Evolutionary conservation across 2,113 vertebrate genomes (phyloP).

Genomic region (Cynopterus brachyotis): DNA sequence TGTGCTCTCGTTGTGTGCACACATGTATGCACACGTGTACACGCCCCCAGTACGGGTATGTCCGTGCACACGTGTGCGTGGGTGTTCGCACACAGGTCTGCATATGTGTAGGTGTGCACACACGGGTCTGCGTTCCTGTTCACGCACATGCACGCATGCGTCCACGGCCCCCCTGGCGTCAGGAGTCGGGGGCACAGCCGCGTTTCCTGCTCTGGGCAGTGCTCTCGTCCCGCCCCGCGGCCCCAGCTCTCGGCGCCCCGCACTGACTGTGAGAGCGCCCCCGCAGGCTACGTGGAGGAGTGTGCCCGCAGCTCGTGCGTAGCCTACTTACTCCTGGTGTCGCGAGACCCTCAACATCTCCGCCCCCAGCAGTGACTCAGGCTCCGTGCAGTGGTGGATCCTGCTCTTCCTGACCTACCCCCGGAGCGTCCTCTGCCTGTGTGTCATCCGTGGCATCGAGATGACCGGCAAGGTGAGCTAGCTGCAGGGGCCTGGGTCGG

Average conservation of each 20-base stretch:
- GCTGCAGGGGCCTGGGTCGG: background rate
- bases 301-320: slow-evolving; percentile 90
- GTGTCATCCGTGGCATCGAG: slow-evolving; percentile 92
- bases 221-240: fast-evolving
- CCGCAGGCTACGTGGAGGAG: slow-evolving; percentile 87
- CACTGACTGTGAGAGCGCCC: fast-evolving
- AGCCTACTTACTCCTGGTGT: slow-evolving; percentile 99
- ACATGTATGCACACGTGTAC: too few species aligned
- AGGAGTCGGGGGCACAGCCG: fast-evolving
- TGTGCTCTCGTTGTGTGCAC: background rate
- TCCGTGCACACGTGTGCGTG: background rate
- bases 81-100: too few species aligned
- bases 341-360: slow-evolving; percentile 91
- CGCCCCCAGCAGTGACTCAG: slow-evolving; percentile 85
- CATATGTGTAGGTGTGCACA: fast-evolving
- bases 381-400: slow-evolving; percentile 91
- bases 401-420: slow-evolving; percentile 88
- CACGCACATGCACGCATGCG: fast-evolving
- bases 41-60: too few species aligned
- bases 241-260: fast-evolving
- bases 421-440: slow-evolving; percentile 89
- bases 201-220: background rate
- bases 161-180: background rate
- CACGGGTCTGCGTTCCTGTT: too few species aligned
- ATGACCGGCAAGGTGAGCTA: slow-evolving; percentile 93